phyloP scores from a whole-genome alignment of 2,888 invertebrate species.

The Tenthredo scrophulariae region DNA sequence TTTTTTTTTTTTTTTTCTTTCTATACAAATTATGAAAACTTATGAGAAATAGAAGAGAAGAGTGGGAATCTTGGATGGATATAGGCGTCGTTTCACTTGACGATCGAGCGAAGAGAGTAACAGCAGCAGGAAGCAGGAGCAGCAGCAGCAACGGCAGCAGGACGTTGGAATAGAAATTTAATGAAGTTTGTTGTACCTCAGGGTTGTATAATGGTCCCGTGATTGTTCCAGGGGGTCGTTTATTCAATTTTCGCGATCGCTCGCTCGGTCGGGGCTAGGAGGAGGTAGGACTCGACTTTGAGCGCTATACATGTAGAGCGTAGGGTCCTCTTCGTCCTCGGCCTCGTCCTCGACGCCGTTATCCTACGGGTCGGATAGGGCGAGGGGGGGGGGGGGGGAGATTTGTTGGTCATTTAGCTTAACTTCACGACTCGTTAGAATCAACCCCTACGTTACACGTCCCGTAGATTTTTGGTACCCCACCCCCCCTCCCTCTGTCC shows the following conservation, averaged over 20 bases:
- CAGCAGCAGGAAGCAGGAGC: background rate
- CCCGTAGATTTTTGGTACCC: background rate
- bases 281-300: background rate
- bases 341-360: background rate
- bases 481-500: background rate
- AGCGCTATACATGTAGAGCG: background rate
- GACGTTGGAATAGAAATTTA: constrained; percentile 73
- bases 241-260: constrained; percentile 53
- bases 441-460: constrained; percentile 64
- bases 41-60: no score
- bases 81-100: background rate
- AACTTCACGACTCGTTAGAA: constrained; percentile 78
- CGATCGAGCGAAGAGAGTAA: constrained; percentile 58
- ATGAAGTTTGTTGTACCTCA: constrained; percentile 69
- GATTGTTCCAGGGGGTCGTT: constrained; percentile 52
- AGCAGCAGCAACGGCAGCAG: constrained; percentile 55
- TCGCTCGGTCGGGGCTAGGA: background rate
- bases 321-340: background rate
- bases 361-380: no score
- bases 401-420: constrained; percentile 76
- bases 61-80: background rate
- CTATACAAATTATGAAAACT: no score
- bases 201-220: constrained; percentile 49
- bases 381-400: constrained; percentile 17
- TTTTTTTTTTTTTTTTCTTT: no score